Base-by-base conservation (phyloP, 92 coral and sea anemone genomes). In the Hydrozoanthus gracilis region DNA sequence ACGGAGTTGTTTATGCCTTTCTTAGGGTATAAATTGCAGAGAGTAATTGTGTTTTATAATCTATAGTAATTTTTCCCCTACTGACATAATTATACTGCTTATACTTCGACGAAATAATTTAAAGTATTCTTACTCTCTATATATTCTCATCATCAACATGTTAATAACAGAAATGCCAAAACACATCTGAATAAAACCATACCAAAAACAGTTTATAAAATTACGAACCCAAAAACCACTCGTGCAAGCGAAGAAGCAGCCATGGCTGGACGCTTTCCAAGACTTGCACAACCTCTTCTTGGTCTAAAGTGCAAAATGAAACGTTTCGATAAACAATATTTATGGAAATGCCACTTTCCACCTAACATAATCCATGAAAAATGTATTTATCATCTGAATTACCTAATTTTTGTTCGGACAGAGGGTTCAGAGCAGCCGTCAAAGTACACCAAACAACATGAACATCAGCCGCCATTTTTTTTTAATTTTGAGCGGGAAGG, bases 401-500 rank as follows among this genome's bases (percentile, higher is more conserved):
- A 88, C 91, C 91, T 88, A 76, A 65, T 16, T 76, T 76, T 55
- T 64, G 73, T 10, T 73, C 15, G 17, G 82, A 77, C 39, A 67
- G 80, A 65, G 88, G 91, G 75, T 83, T 74, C 73, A 88, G 76
- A 76, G 52, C 82, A 66, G 13, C 47, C 35, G 91, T 88, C 56
- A 88, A 61, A 49, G 67, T 83, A 18, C 47, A 44, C 91, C 91
- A 88, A 67, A 83, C 88, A 11, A 88, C 93, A 60, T 82, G 83
- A 78, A 87, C 87, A 71, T 83, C 90, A 46, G 93, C 90, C 89
- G 95, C 95, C 95, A 93, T 93, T 3, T 68, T 27, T n/a, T 27
- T 58, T 93, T 88, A 82, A 88, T 82, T 82, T 90, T 52, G 75
- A 65, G 85, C 85, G 74, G 85, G 85, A 80, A 80, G 46, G 8